phyloP scores from a whole-genome alignment of 2,113 vertebrate genomes.

The Pseudorasbora parva region DNA sequence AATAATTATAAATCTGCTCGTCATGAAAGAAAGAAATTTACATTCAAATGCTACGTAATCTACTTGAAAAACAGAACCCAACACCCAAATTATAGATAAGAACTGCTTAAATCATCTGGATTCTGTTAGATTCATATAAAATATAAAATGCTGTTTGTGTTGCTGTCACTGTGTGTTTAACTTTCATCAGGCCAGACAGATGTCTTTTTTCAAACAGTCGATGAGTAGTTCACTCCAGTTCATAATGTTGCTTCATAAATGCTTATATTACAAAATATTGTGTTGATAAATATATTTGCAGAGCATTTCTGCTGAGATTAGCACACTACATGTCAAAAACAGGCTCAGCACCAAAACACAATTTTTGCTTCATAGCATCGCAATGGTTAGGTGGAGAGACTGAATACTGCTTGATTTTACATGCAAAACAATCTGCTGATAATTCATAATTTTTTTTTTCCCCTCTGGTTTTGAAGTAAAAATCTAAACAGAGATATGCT shows the following conservation, averaged over 20 bases:
- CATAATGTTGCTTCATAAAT: slow-evolving; percentile 2
- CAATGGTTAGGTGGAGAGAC: not conserved
- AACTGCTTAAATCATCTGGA: slow-evolving; percentile 10
- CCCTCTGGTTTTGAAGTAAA: not conserved
- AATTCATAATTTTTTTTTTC: not conserved
- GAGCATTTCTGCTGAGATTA: not conserved
- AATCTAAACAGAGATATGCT: not conserved
- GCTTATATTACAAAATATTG: not conserved
- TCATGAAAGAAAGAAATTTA: not conserved
- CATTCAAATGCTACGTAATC: not conserved
- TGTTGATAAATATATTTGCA: slow-evolving; percentile 1
- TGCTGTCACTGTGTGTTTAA: slow-evolving; percentile 7
- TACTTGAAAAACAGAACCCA: not conserved
- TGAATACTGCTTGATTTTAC: not conserved
- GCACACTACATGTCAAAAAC: not conserved
- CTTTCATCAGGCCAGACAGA: not conserved
- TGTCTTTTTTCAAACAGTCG: slow-evolving; percentile 16
- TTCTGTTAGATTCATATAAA: not conserved
- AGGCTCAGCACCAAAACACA: not conserved
- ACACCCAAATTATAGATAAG: not conserved
- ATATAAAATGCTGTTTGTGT: slow-evolving; percentile 11
- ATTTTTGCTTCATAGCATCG: not conserved
- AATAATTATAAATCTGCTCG: not conserved
- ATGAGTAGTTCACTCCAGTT: not conserved
- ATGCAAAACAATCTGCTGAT: not conserved